A percentile compares a stretch with the other conserved stretches of the same genome.
These are phyloP conservation scores for Volucella inanis DNA, from an alignment of 2,888 invertebrate genomes.

Conservation along the genomic window DNA sequence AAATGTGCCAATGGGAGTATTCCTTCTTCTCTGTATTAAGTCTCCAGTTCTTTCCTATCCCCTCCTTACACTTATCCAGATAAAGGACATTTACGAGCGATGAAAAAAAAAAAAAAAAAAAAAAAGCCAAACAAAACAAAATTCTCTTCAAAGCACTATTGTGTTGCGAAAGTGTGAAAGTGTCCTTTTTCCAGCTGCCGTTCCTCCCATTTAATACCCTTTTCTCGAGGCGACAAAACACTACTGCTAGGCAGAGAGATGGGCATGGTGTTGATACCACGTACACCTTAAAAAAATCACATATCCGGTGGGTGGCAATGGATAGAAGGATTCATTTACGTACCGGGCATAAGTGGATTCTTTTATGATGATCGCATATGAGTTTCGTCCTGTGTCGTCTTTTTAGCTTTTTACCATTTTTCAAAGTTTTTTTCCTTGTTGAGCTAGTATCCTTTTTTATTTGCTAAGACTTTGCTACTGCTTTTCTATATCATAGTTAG, in stretches of 20 bases:
- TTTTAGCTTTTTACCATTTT: conserved; percentile 34
- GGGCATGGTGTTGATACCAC: background rate
- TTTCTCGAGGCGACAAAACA: conserved; percentile 51
- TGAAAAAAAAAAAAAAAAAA: conserved; percentile 6
- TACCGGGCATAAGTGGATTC: conserved; percentile 43
- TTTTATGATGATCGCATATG: conserved; percentile 60
- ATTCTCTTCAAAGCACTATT: conserved; percentile 60
- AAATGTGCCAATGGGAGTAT: conserved; percentile 72
- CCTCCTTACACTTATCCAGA: conserved; percentile 28
- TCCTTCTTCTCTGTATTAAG: background rate
- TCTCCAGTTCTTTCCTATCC: background rate
- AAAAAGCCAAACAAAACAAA: conserved; percentile 45
- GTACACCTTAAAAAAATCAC: background rate
- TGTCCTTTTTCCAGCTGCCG: conserved; percentile 42
- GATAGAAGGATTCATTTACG: conserved; percentile 24
- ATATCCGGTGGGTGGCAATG: conserved; percentile 4
- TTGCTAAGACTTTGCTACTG: conserved; percentile 27
- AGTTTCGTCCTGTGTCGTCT: conserved; percentile 32
- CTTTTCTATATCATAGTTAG: conserved; percentile 9
- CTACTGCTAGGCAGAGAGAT: background rate
- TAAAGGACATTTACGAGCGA: conserved; percentile 50
- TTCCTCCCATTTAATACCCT: conserved; percentile 50
- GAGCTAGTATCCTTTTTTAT: conserved; percentile 15
- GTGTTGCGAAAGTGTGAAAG: conserved; percentile 55
- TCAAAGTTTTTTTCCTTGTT: conserved; percentile 1